phyloP scores from a whole-genome alignment of 2,888 invertebrate species.

The Mayetiola destructor region DNA sequence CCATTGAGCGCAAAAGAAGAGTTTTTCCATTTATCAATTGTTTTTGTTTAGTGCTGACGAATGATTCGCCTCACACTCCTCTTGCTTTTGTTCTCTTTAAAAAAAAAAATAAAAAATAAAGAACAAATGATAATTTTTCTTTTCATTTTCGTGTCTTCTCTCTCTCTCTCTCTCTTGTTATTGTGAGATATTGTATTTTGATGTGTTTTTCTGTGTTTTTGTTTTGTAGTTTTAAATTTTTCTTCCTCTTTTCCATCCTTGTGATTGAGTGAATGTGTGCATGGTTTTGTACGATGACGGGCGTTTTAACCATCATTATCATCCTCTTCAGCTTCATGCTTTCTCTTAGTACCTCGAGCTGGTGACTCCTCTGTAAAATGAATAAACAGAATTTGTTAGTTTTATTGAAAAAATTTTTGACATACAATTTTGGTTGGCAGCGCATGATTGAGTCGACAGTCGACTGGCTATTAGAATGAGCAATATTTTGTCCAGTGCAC shows the following conservation, averaged over 20 bases:
- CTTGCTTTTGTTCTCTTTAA: neutral
- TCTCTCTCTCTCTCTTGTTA: no score
- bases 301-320: conserved; percentile 11
- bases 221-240: neutral
- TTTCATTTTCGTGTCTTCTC: neutral
- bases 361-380: conserved; percentile 37
- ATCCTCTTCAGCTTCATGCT: conserved; percentile 42
- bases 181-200: neutral
- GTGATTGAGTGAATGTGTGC: conserved; percentile 3
- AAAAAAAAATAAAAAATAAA: no score
- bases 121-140: neutral
- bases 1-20: no score
- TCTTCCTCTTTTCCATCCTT: neutral
- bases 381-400: neutral
- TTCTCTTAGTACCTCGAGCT: conserved; percentile 55
- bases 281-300: neutral
- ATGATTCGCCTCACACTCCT: neutral
- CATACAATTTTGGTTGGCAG: no score
- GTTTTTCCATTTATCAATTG: no score
- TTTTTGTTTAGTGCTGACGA: no score
- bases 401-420: no score
- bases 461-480: neutral
- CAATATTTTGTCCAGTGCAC: neutral
- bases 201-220: no score
- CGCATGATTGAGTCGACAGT: neutral